Evolutionary conservation across 2,113 vertebrate genomes (phyloP).

Genomic region (Aptenodytes patagonicus): DNA sequence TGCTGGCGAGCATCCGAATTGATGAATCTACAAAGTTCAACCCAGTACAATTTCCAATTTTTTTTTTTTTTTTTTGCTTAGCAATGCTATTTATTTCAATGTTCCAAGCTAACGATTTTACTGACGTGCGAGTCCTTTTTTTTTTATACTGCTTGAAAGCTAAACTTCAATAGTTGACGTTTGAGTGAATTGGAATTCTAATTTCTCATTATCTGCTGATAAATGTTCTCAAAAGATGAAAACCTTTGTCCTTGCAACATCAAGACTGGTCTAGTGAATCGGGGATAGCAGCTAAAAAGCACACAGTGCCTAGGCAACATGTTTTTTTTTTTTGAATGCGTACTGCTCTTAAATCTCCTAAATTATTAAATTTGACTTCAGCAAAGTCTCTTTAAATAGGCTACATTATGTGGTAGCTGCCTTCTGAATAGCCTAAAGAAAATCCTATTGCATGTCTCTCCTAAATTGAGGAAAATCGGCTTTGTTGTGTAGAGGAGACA

Average conservation of each 20-base stretch:
- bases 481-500: background rate
- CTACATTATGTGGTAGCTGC: background rate
- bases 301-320: background rate
- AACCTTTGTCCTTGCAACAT: slow-evolving; percentile 12
- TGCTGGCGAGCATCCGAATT: background rate
- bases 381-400: slow-evolving; percentile 8
- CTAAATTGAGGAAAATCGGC: background rate
- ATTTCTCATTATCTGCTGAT: slow-evolving; percentile 35
- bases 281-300: background rate
- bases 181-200: background rate
- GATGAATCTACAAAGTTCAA: background rate
- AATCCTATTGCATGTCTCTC: background rate
- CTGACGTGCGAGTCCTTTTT: background rate
- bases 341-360: slow-evolving; percentile 33
- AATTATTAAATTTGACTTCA: slow-evolving; percentile 38
- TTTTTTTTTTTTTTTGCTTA: background rate
- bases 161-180: background rate
- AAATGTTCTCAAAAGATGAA: slow-evolving; percentile 8
- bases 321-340: background rate
- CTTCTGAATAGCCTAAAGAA: slow-evolving; percentile 15
- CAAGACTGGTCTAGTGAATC: background rate
- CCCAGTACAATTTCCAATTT: background rate
- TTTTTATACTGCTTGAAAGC: background rate
- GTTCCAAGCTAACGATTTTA: background rate
- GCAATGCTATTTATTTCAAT: background rate